Percentiles rank a stretch among this genome's conserved stretches.
These are phyloP conservation scores for Scarus forsteni DNA, from an alignment of 2,797 vertebrate genomes.

Conservation along the genomic window DNA sequence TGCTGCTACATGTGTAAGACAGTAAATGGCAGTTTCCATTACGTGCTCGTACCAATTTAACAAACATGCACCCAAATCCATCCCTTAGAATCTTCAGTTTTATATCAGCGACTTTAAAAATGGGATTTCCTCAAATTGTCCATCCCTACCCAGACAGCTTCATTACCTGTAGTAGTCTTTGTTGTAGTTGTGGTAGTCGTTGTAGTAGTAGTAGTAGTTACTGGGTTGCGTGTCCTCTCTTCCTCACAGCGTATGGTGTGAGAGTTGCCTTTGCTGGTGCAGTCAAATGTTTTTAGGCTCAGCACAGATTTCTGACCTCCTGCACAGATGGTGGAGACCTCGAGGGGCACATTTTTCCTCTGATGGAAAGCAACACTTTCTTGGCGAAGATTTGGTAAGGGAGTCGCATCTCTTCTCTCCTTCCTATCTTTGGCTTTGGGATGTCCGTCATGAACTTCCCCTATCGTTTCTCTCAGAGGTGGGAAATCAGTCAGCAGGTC, in stretches of 20 bases:
- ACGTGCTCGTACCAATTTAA: no score
- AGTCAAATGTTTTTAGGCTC: slow-evolving; percentile 46
- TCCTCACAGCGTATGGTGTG: slow-evolving; percentile 28
- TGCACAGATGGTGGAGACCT: slow-evolving; percentile 58
- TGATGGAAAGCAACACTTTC: slow-evolving; percentile 34
- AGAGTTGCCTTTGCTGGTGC: slow-evolving; percentile 2
- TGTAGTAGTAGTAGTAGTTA: background rate
- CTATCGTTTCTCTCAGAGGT: background rate
- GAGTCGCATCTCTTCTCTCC: slow-evolving; percentile 16
- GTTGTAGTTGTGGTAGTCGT: no score
- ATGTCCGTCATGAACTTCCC: slow-evolving; percentile 10
- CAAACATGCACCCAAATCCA: no score
- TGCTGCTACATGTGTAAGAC: no score
- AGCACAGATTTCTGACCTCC: slow-evolving; percentile 48
- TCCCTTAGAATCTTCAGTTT: no score
- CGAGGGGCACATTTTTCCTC: slow-evolving; percentile 42
- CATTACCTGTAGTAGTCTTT: slow-evolving; percentile 47
- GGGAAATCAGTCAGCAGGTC: no score
- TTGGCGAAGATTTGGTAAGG: slow-evolving; percentile 21
- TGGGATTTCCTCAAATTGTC: no score
- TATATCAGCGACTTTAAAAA: no score
- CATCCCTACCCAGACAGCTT: no score
- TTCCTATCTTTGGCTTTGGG: slow-evolving; percentile 9
- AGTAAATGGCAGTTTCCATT: no score
- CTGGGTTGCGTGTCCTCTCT: slow-evolving; percentile 42